Base-by-base conservation (phyloP, 2,113 vertebrate genomes). In the Dromiciops gliroides region DNA sequence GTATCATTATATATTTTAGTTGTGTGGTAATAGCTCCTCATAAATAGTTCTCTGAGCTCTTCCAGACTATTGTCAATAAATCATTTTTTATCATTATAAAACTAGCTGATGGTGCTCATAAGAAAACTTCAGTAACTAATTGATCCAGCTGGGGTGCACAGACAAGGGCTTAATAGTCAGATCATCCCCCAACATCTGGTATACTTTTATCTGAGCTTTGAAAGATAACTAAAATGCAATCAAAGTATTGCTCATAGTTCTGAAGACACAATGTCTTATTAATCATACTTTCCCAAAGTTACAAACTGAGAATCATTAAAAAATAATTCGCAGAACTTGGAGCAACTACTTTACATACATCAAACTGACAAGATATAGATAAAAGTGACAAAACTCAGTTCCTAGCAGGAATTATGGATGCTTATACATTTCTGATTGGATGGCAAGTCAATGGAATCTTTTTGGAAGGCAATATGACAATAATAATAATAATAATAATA, bases 211-310 rank as follows among this genome's bases (percentile, higher is more conserved):
- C 91, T 67, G 37, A 56, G 67, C 91, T 89, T 93, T 91, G n/a
- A 91, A 92, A 94, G n/a, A 47, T 90, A 83, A 0, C 9, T 48
- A 8, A 91, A 49, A 92, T 91, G 75, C 16, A 52, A 52, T 60
- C 31, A 91, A 94, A 96, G 93, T 91, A 90, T 83, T 83, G 67
- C 92, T 93, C 88, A 89, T 50, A 91, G 83, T 96, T 95, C 52
- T 91, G 48, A 91, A 96, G 56, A 93, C 94, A 51, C 92, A 83
- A n/a, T 14, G 51, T 89, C 8, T 51, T 94, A 83, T 92, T 89
- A 75, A 56, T 56, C 67, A 25, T 51, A 28, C 83, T 91, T 96
- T 95, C 51, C 90, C 91, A 89, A 89, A 95, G 92, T 91, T 90
- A 88, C 31, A 44, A 89, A 93, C 89, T 37, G 89, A 95, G 53